Percentiles rank a stretch among this genome's conserved stretches.
Evolutionary conservation across 2,888 invertebrate genomes (phyloP).

Genomic region (Hyposoter didymator): DNA sequence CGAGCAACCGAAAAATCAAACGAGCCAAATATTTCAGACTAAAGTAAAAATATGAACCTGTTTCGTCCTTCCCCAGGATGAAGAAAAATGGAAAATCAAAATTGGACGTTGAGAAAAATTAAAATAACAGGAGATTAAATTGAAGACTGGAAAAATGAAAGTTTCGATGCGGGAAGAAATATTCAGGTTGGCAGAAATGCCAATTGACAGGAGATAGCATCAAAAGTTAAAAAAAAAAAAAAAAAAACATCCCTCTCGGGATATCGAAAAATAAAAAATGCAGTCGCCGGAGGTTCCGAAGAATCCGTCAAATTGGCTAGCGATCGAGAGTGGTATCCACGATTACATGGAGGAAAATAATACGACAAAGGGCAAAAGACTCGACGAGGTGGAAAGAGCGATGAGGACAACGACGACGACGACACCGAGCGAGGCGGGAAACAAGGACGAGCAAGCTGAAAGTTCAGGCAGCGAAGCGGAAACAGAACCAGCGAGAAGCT

Average conservation of each 20-base stretch:
- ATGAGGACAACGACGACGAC: background rate
- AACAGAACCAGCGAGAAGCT: slow-evolving; percentile 90
- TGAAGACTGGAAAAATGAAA: background rate
- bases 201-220: slow-evolving; percentile 4
- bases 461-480: slow-evolving; percentile 94
- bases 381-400: slow-evolving; percentile 47
- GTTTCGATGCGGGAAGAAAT: background rate
- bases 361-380: slow-evolving; percentile 49
- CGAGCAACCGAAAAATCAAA: background rate
- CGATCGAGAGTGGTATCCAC: slow-evolving; percentile 36
- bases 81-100: background rate
- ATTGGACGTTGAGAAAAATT: background rate
- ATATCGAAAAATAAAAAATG: slow-evolving; percentile 25
- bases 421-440: slow-evolving; percentile 49
- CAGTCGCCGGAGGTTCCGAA: slow-evolving; percentile 41
- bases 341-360: slow-evolving; percentile 9
- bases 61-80: background rate
- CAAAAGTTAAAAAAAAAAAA: background rate
- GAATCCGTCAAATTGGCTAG: slow-evolving; percentile 31
- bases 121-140: background rate
- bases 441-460: slow-evolving; percentile 84
- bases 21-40: background rate
- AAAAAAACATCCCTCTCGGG: background rate
- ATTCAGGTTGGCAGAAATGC: background rate
- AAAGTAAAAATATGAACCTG: background rate